Conservation (phyloP, 2,113 vertebrate species). For the Gorsachius goisagi region DNA sequence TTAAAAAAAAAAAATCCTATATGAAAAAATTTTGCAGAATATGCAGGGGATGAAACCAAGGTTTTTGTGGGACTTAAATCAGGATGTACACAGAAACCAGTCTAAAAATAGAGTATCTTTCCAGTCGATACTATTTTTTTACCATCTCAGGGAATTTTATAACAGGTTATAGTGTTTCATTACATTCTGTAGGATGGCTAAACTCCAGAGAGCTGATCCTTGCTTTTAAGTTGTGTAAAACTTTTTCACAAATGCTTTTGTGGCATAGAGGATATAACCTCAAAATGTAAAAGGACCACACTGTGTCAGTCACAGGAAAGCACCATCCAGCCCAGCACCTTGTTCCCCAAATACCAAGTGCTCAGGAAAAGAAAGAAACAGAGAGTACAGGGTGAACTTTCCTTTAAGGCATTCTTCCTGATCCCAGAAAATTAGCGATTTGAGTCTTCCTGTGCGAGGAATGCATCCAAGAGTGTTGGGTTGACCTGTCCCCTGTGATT, state of each 20-base stretch:
- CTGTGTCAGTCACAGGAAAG: not conserved
- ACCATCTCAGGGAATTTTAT: not conserved
- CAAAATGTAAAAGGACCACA: not conserved
- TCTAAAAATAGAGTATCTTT: slow-evolving; percentile 32
- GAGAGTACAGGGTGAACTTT: not conserved
- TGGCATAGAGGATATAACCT: not conserved
- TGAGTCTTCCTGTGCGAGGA: not conserved
- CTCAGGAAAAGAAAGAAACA: not conserved
- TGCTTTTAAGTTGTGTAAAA: not conserved
- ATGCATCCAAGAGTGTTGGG: not conserved
- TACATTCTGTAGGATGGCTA: not conserved
- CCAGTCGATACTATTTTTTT: not conserved
- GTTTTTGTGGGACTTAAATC: slow-evolving; percentile 7
- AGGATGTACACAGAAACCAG: not conserved
- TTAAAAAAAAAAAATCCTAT: not conserved
- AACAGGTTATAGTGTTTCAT: not conserved
- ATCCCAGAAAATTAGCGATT: not conserved
- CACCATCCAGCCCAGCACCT: not conserved
- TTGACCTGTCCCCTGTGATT: slow-evolving; percentile 1
- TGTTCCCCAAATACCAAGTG: not conserved
- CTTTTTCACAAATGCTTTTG: not conserved
- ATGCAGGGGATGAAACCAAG: not conserved
- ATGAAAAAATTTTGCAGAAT: not conserved
- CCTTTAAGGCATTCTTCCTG: not conserved
- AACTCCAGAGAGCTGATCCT: slow-evolving; percentile 1